These are phyloP conservation scores for Petrophora chlorosata DNA, from an alignment of 2,888 invertebrate species.

Conservation along the genomic window DNA sequence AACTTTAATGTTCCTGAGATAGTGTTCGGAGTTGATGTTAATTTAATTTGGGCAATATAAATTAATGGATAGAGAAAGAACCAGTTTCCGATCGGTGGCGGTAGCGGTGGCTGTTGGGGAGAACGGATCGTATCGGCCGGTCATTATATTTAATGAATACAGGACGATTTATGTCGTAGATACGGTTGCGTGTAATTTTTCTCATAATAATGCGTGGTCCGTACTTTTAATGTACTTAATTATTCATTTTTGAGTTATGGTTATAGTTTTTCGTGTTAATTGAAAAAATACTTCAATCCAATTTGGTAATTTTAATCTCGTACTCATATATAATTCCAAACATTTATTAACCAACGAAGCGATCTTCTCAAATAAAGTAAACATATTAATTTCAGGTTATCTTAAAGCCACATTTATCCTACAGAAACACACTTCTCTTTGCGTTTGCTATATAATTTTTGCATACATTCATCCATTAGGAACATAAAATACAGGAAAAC, in stretches of 20 bases:
- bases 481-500: not conserved
- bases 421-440: too few relatives aligned
- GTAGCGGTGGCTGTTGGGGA: slow-evolving; percentile 59
- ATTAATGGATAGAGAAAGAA: slow-evolving; percentile 65
- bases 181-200: slow-evolving; percentile 66
- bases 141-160: slow-evolving; percentile 76
- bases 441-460: not conserved
- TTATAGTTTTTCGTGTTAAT: slow-evolving; percentile 51
- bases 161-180: slow-evolving; percentile 67
- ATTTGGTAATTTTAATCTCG: slow-evolving; percentile 2
- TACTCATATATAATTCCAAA: not conserved
- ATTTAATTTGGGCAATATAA: slow-evolving; percentile 74
- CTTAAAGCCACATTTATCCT: too few relatives aligned
- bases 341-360: not conserved
- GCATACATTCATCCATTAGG: not conserved
- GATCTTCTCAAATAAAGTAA: too few relatives aligned
- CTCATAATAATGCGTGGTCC: slow-evolving; percentile 52
- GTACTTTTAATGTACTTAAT: slow-evolving; percentile 53
- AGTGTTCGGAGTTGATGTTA: slow-evolving; percentile 65
- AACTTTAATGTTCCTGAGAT: slow-evolving; percentile 57
- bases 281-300: slow-evolving; percentile 19
- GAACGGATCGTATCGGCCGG: slow-evolving; percentile 63
- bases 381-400: too few relatives aligned
- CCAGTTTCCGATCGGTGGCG: slow-evolving; percentile 64
- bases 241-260: slow-evolving; percentile 63